A percentile compares a stretch with the other conserved stretches of the same genome.
phyloP scores from a whole-genome alignment of 2,797 vertebrate genomes.

The Notamacropus eugenii region DNA sequence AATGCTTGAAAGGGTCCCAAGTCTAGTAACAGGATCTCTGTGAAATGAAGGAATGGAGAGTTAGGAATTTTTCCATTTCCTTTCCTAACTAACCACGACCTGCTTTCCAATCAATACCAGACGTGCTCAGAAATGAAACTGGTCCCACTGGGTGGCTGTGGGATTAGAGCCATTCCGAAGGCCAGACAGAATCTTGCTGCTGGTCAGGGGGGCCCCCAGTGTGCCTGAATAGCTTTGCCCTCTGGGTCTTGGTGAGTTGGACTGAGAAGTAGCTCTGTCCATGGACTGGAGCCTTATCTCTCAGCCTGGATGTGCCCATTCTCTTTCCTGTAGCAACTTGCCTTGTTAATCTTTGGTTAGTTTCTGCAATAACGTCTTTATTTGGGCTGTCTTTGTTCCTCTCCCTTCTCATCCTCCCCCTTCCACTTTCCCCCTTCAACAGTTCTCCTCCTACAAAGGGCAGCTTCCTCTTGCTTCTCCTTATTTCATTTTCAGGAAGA shows the following conservation, averaged over 20 bases:
- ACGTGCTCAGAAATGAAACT: not conserved
- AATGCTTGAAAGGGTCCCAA: not conserved
- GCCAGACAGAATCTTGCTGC: not conserved
- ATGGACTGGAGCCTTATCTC: not conserved
- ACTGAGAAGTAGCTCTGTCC: not conserved
- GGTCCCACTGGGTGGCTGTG: not conserved
- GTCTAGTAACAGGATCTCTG: not conserved
- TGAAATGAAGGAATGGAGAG: slow-evolving; percentile 7
- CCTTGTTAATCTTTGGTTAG: not conserved
- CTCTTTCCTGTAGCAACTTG: not conserved
- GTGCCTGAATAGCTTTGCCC: not conserved
- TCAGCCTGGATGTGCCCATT: not conserved
- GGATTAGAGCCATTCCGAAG: not conserved
- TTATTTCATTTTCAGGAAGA: not conserved
- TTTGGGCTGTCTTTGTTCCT: not conserved
- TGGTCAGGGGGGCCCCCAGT: not conserved
- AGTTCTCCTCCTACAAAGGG: not conserved
- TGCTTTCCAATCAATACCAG: slow-evolving; percentile 11
- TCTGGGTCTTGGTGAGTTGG: not conserved
- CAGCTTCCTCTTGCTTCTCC: not conserved
- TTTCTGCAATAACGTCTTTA: slow-evolving; percentile 18
- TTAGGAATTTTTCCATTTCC: slow-evolving; percentile 4
- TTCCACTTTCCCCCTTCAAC: not conserved
- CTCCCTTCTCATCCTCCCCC: no score
- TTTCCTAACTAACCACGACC: not conserved